Percentiles rank a stretch among this genome's conserved stretches.
Evolutionary conservation across 2,888 invertebrate genomes (phyloP).

Genomic region (Amphiduros pacificus): DNA sequence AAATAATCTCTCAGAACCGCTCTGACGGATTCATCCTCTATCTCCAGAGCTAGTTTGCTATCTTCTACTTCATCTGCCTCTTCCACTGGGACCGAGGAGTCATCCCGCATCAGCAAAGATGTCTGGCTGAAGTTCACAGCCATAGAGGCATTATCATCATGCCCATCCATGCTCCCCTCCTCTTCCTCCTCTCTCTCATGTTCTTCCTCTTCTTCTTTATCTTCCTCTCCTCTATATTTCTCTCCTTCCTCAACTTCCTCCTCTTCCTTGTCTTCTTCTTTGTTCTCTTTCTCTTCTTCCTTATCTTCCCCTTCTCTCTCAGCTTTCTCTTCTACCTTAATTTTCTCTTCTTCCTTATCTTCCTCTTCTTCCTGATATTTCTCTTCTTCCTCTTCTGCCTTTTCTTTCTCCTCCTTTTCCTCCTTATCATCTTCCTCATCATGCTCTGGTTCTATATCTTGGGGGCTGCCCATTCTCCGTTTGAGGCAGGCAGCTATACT

Average conservation of each 20-base stretch:
- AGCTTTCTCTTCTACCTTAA: neutral
- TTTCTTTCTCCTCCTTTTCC: neutral
- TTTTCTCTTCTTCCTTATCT: neutral
- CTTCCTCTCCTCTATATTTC: neutral
- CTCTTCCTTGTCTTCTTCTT: neutral
- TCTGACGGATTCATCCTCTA: neutral
- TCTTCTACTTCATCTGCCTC: slow-evolving; percentile 1
- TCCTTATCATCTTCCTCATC: neutral
- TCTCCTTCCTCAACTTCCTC: neutral
- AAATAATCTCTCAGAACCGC: slow-evolving; percentile 15
- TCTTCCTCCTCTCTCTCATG: neutral
- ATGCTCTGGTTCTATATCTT: neutral
- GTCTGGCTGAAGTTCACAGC: slow-evolving; percentile 4
- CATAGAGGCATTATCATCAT: slow-evolving; percentile 7
- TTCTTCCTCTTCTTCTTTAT: neutral
- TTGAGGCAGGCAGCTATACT: neutral
- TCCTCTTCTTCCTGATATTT: neutral
- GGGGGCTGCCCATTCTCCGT: neutral
- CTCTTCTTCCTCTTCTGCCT: neutral
- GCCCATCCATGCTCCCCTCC: neutral
- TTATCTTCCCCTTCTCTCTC: neutral
- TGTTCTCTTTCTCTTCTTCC: neutral
- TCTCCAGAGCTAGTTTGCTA: no score
- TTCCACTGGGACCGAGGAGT: neutral
- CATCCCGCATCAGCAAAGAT: slow-evolving; percentile 8